Evolutionary conservation across 2,113 vertebrate genomes (phyloP), one percentile per base, ranked within the genome.

Genomic region (Sisor rabdophorus): DNA sequence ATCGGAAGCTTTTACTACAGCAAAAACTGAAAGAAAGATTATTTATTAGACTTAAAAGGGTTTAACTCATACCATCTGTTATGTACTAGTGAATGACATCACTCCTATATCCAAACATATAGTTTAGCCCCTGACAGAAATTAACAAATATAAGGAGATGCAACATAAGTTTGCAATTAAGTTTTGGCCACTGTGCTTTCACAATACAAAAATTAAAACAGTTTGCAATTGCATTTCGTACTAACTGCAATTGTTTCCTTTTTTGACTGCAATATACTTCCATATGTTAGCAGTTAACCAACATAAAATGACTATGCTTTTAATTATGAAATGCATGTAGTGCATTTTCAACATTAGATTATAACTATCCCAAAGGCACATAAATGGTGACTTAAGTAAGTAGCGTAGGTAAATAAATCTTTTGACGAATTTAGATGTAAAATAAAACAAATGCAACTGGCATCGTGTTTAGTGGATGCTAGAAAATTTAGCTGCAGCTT

Each of bases 281-380:
- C n/a, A n/a, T n/a, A n/a, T n/a, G 63, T 65, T 13, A 47, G 20
- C 32, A 40, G 61, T 44, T 20, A 64, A n/a, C 36, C 20, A 1
- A 65, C 24, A 47, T 65, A 40, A 65, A 47, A 5, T 5, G 11
- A n/a, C n/a, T 44, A 8, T 16, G 40, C 63, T 67, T 36, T n/a
- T 67, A 40, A 67, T n/a, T 67, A 67, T 24, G 4, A 40, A 40
- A 65, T 44, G 44, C 17, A 17, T 10, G 24, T 7, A 65, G 12
- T 16, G n/a, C 63, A 47, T 17, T 48, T 68, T 1, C 22, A 65
- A 65, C 2, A 15, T 0, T 61, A 30, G 28, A 61, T 64, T 24
- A 67, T 2, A 48, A 50, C 22, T 28, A 9, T 68, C 44, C 24
- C 26, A 67, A 67, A 67, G 64, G 64, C 64, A 67, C 64, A 40